These are phyloP conservation scores for Onychostoma macrolepis DNA, from an alignment of 2,113 vertebrate genomes.

Conservation along the genomic window DNA sequence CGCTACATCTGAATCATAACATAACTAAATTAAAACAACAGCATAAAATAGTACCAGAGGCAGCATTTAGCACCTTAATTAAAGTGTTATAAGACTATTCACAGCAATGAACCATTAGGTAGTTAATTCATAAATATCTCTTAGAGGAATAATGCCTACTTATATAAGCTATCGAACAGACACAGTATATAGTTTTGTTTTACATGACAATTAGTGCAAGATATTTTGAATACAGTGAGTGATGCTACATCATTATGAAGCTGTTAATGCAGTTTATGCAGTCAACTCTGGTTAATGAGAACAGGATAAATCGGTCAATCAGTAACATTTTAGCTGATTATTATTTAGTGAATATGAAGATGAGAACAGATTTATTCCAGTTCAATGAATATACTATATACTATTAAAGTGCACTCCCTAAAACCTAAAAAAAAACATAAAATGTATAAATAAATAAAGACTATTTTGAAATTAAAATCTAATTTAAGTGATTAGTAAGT, in stretches of 20 bases:
- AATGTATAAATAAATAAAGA: constrained; percentile 23
- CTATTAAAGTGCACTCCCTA: constrained; percentile 44
- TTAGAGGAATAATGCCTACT: not conserved
- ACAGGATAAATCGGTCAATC: not conserved
- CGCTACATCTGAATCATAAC: not conserved
- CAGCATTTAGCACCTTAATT: not conserved
- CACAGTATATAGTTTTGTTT: not conserved
- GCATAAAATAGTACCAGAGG: constrained; percentile 10
- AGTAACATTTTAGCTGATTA: not conserved
- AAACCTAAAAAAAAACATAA: constrained; percentile 15
- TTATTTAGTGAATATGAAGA: not conserved
- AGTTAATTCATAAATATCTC: constrained; percentile 25
- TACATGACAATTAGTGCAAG: constrained; percentile 12
- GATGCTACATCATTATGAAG: constrained; percentile 6
- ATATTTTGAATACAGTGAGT: not conserved
- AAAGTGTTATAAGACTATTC: not conserved
- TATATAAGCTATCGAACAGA: not conserved
- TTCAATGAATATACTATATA: not conserved
- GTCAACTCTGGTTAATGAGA: not conserved
- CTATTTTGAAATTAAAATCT: not conserved
- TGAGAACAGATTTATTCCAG: not conserved
- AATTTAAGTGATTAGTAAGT: not conserved
- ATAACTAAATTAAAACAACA: not conserved
- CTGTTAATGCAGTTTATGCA: constrained; percentile 13
- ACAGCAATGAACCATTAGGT: not conserved